Percentiles rank a stretch among this genome's conserved stretches.
Evolutionary conservation across 2,113 vertebrate genomes (phyloP).

Genomic region (Axis porcinus): DNA sequence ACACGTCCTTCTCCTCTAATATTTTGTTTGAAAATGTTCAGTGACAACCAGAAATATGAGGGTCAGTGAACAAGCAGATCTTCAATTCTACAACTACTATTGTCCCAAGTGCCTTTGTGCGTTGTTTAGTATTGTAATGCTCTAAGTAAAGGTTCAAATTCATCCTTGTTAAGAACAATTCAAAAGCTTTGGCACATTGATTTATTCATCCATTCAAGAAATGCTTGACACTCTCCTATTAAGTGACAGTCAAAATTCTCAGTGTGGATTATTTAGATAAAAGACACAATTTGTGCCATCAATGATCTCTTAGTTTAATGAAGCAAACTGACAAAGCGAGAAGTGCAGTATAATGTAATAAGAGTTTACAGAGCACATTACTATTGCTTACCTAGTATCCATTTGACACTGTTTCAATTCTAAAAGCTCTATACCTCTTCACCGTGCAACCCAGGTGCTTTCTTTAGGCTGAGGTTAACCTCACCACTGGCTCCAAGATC

Average conservation of each 20-base stretch:
- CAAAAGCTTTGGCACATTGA: background rate
- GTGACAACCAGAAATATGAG: background rate
- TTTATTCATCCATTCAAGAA: slow-evolving; percentile 3
- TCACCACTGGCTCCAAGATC: background rate
- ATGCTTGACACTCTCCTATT: background rate
- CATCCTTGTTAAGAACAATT: background rate
- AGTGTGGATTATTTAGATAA: background rate
- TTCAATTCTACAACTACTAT: background rate
- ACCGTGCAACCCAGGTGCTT: background rate
- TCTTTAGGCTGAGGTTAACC: background rate
- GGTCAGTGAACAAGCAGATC: background rate
- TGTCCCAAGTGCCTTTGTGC: background rate
- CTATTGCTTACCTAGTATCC: background rate
- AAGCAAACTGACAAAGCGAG: background rate
- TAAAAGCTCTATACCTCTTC: background rate
- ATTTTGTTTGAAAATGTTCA: background rate
- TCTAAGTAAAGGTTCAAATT: background rate
- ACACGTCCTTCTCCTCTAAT: background rate
- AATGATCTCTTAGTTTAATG: background rate
- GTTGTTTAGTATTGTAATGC: background rate
- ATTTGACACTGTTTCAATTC: background rate
- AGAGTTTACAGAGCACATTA: background rate
- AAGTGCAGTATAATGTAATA: background rate
- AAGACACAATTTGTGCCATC: background rate
- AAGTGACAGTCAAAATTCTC: background rate